A percentile compares a stretch with the other conserved stretches of the same genome.
Evolutionary conservation across 2,113 vertebrate genomes (phyloP).

Genomic region (Amphiprion percula): DNA sequence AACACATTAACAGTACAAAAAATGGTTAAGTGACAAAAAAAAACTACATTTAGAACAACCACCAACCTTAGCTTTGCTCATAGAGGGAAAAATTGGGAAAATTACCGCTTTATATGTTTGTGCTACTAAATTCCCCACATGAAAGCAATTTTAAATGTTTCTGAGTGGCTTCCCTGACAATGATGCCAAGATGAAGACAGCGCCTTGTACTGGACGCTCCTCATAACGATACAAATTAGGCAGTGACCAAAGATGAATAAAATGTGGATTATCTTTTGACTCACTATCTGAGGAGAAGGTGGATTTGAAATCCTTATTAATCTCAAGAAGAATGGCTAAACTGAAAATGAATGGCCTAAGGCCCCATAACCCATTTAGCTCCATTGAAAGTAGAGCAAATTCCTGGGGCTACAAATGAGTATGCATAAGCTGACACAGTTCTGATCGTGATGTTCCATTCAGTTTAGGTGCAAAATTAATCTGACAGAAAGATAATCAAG

Average conservation of each 20-base stretch:
- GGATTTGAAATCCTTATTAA: constrained; percentile 35
- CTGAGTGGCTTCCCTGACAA: background rate
- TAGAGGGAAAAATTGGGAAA: background rate
- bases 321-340: constrained; percentile 53
- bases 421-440: constrained; percentile 61
- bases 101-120: background rate
- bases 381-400: constrained; percentile 72
- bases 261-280: constrained; percentile 5
- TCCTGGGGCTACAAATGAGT: constrained; percentile 67
- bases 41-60: background rate
- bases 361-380: constrained; percentile 72
- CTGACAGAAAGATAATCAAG: background rate
- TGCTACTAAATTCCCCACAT: background rate
- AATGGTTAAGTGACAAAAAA: background rate
- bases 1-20: background rate
- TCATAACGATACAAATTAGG: background rate
- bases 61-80: background rate
- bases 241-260: constrained; percentile 13
- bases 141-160: background rate
- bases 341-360: constrained; percentile 61
- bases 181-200: background rate
- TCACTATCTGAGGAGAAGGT: constrained; percentile 24
- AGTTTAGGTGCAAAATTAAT: constrained; percentile 22
- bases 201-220: background rate
- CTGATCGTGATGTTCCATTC: constrained; percentile 35